These are phyloP conservation scores for Halyomorpha halys DNA, from an alignment of 1,140 invertebrate species.

Conservation along the genomic window DNA sequence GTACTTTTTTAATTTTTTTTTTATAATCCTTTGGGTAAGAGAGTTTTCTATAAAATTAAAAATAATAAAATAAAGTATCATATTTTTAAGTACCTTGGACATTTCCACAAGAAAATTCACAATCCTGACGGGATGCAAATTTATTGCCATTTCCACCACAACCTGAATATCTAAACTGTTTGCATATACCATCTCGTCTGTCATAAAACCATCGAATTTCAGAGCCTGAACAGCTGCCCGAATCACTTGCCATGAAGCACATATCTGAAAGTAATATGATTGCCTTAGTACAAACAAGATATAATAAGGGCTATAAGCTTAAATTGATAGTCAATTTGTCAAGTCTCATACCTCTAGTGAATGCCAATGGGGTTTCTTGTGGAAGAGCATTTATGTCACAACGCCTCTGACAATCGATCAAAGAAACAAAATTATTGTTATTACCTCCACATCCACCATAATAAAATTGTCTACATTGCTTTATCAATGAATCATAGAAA, in stretches of 20 bases:
- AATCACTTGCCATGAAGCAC: slow-evolving; percentile 56
- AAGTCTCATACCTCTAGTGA: no score
- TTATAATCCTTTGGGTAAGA: no score
- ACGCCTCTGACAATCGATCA: slow-evolving; percentile 51
- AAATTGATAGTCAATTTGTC: no score
- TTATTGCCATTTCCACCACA: slow-evolving; percentile 81
- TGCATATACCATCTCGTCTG: slow-evolving; percentile 60
- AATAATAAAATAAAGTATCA: not conserved
- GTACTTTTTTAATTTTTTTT: no score
- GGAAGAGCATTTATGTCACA: slow-evolving; percentile 42
- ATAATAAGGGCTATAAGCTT: no score
- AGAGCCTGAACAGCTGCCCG: slow-evolving; percentile 54
- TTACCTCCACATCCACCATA: slow-evolving; percentile 77
- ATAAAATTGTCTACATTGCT: slow-evolving; percentile 61
- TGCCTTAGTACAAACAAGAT: no score
- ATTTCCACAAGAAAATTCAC: slow-evolving; percentile 60
- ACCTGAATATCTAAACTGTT: slow-evolving; percentile 69
- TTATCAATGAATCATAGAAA: slow-evolving; percentile 69
- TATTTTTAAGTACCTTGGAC: slow-evolving; percentile 47
- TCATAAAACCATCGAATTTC: slow-evolving; percentile 68
- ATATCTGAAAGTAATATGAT: slow-evolving; percentile 43
- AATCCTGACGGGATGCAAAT: slow-evolving; percentile 64
- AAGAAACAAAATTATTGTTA: slow-evolving; percentile 62
- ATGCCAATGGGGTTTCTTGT: slow-evolving; percentile 21
- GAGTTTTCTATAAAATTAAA: no score